Percentiles rank a stretch among this genome's conserved stretches.
Conservation (phyloP, 2,888 invertebrate genomes). For the Palloptera scutellata region DNA sequence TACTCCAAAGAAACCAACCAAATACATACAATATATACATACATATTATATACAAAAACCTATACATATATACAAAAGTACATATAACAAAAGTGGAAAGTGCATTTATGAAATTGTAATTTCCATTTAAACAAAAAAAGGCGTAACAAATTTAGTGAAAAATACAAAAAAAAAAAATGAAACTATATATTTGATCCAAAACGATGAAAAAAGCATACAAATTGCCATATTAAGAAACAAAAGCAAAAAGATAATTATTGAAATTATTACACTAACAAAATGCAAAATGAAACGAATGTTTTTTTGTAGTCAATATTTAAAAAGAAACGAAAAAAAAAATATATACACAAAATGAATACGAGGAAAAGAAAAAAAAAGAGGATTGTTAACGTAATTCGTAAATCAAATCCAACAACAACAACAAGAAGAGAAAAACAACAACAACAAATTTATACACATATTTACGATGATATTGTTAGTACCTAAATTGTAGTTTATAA, state of each 20-base stretch:
- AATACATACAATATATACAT: slow-evolving; percentile 48
- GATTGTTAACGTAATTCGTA: slow-evolving; percentile 25
- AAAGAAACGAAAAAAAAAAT: neutral
- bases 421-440: slow-evolving; percentile 39
- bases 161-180: neutral
- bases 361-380: slow-evolving; percentile 31
- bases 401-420: slow-evolving; percentile 22
- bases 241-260: slow-evolving; percentile 23
- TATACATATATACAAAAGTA: slow-evolving; percentile 12
- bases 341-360: slow-evolving; percentile 14
- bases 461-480: slow-evolving; percentile 62
- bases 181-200: neutral
- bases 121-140: neutral
- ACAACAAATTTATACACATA: slow-evolving; percentile 32
- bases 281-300: slow-evolving; percentile 48
- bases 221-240: slow-evolving; percentile 19
- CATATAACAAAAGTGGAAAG: slow-evolving; percentile 25
- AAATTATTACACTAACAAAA: slow-evolving; percentile 22
- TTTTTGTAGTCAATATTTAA: slow-evolving; percentile 22
- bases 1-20: slow-evolving; percentile 65
- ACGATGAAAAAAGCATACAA: neutral
- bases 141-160: neutral
- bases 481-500: slow-evolving; percentile 51
- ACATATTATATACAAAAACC: slow-evolving; percentile 26
- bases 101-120: slow-evolving; percentile 3